Percentiles rank a stretch among this genome's conserved stretches.
Conservation (phyloP, 2,797 vertebrate species). For the Danionella dracula region DNA sequence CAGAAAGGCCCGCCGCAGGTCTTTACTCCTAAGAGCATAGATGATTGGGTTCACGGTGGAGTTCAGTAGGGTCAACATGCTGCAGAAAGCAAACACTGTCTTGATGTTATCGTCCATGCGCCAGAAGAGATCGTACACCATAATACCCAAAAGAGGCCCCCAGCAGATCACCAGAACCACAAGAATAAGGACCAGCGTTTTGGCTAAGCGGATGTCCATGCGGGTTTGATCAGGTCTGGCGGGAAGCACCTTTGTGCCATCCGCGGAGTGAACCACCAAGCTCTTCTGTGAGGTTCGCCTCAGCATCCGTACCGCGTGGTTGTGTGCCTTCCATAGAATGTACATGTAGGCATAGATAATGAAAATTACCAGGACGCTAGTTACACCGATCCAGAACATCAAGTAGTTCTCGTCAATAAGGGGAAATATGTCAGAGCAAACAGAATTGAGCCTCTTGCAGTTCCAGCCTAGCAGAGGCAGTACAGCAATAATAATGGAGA, state of each 20-base stretch:
- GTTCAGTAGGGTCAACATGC: conserved; percentile 97
- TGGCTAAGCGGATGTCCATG: conserved; percentile 98
- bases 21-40: conserved; percentile 97
- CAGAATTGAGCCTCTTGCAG: conserved; percentile 91
- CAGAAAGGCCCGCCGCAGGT: conserved; percentile 93
- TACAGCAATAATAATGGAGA: conserved; percentile 92
- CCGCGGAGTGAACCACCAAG: conserved; percentile 89
- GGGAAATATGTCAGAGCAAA: conserved; percentile 97
- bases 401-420: conserved; percentile 93
- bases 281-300: conserved; percentile 96
- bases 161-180: conserved; percentile 97
- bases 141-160: conserved; percentile 95
- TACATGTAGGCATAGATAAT: conserved; percentile 99
- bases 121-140: conserved; percentile 99
- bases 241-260: conserved; percentile 92
- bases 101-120: conserved; percentile 95
- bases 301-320: conserved; percentile 93
- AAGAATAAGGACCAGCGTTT: conserved; percentile 97
- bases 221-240: conserved; percentile 91
- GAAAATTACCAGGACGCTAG: conserved; percentile 88
- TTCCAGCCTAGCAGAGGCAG: conserved; percentile 98
- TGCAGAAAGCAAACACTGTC: conserved; percentile 97
- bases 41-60: conserved; percentile 98
- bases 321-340: conserved; percentile 98
- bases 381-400: conserved; percentile 98